phyloP scores from a whole-genome alignment of 2,888 invertebrate species.

The Lasiommata megera region DNA sequence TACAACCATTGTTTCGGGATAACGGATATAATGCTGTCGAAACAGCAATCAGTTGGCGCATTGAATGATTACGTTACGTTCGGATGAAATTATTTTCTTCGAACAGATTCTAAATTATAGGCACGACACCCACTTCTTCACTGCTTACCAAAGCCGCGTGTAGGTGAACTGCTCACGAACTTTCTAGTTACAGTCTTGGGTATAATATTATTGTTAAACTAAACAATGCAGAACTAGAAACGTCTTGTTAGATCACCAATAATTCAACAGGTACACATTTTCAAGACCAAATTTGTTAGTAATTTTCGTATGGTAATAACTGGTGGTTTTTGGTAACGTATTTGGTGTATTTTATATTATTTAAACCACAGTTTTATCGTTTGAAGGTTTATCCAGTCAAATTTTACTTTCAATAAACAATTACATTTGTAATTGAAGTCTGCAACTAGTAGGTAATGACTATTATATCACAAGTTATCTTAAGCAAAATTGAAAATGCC shows the following conservation, averaged over 20 bases:
- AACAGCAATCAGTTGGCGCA: constrained; percentile 33
- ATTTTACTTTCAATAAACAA: neutral
- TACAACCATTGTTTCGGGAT: constrained; percentile 54
- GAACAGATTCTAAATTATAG: constrained; percentile 22
- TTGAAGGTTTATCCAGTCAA: too few relatives aligned
- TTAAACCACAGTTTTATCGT: neutral
- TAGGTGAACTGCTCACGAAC: constrained; percentile 21
- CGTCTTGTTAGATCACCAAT: constrained; percentile 22
- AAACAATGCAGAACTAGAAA: constrained; percentile 26
- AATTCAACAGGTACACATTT: neutral
- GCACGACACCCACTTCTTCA: constrained; percentile 16
- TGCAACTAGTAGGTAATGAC: neutral
- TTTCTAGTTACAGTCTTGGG: constrained; percentile 23
- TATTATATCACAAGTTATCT: constrained; percentile 5
- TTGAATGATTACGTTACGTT: constrained; percentile 33
- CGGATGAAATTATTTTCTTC: constrained; percentile 23
- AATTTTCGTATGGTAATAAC: too few relatives aligned
- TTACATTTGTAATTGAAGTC: neutral
- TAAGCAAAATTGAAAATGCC: neutral
- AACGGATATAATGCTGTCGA: constrained; percentile 45
- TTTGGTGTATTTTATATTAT: too few relatives aligned
- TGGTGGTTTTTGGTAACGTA: neutral
- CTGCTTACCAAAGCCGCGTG: constrained; percentile 15
- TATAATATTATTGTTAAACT: constrained; percentile 26
- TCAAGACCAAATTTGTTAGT: too few relatives aligned